Percentiles rank a stretch among this genome's conserved stretches.
These are phyloP conservation scores for Cyanoderma ruficeps DNA, from an alignment of 2,113 vertebrate genomes.

Conservation along the genomic window DNA sequence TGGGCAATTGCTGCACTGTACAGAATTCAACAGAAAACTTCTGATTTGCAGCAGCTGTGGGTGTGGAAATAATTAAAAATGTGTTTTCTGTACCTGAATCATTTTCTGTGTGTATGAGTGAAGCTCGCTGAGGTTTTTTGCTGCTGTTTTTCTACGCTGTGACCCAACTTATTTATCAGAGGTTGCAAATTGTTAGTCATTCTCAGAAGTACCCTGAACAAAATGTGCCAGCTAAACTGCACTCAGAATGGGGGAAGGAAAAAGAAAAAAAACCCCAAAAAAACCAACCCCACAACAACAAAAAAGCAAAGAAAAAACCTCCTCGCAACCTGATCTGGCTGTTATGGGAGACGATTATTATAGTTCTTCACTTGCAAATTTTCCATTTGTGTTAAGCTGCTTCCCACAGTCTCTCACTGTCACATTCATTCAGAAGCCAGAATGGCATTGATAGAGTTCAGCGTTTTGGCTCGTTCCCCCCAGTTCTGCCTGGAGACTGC, in stretches of 20 bases:
- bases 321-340: conserved; percentile 28
- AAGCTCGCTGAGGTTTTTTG: neutral
- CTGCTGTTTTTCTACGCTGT: neutral
- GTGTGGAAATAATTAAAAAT: neutral
- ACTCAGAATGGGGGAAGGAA: neutral
- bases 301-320: neutral
- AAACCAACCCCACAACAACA: neutral
- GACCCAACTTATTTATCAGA: neutral
- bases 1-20: neutral
- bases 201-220: neutral
- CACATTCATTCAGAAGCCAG: conserved; percentile 55
- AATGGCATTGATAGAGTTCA: conserved; percentile 48
- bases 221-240: conserved; percentile 34
- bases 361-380: conserved; percentile 68
- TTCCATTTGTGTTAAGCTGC: conserved; percentile 51
- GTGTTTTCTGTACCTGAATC: neutral
- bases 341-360: conserved; percentile 53
- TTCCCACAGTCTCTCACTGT: conserved; percentile 67
- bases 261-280: too few species aligned
- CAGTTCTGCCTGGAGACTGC: conserved; percentile 48
- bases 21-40: neutral
- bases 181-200: neutral
- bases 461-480: neutral
- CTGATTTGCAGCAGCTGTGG: neutral
- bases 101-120: neutral